phyloP scores from a whole-genome alignment of 2,888 invertebrate genomes.

The Xylocampa areola region DNA sequence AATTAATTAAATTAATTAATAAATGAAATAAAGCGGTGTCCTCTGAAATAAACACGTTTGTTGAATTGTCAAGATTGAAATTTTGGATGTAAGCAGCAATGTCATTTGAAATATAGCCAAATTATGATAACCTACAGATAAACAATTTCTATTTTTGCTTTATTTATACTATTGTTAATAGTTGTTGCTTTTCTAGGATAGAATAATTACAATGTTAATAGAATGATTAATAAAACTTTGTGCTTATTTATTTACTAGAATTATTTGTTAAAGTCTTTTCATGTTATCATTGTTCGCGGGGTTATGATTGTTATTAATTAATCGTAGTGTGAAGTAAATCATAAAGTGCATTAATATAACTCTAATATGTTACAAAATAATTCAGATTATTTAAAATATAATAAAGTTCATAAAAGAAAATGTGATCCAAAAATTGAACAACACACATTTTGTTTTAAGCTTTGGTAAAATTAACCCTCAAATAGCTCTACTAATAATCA shows the following conservation, averaged over 20 bases:
- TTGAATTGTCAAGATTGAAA: neutral
- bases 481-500: neutral
- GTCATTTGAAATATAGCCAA: neutral
- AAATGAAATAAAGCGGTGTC: too few relatives aligned
- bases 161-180: too few relatives aligned
- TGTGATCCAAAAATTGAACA: neutral
- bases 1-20: too few relatives aligned
- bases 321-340: neutral
- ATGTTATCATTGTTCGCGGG: neutral
- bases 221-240: neutral
- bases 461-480: neutral
- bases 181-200: neutral
- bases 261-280: neutral
- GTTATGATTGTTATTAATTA: neutral
- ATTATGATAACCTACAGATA: too few relatives aligned
- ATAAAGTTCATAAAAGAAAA: neutral
- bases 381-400: neutral
- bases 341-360: neutral
- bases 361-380: slow-evolving; percentile 11
- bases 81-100: neutral
- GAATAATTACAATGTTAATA: neutral
- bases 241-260: neutral
- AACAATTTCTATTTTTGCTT: too few relatives aligned
- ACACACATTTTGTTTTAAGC: neutral
- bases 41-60: too few relatives aligned